phyloP scores from a whole-genome alignment of 2,113 vertebrate species.

The Plectropomus leopardus region DNA sequence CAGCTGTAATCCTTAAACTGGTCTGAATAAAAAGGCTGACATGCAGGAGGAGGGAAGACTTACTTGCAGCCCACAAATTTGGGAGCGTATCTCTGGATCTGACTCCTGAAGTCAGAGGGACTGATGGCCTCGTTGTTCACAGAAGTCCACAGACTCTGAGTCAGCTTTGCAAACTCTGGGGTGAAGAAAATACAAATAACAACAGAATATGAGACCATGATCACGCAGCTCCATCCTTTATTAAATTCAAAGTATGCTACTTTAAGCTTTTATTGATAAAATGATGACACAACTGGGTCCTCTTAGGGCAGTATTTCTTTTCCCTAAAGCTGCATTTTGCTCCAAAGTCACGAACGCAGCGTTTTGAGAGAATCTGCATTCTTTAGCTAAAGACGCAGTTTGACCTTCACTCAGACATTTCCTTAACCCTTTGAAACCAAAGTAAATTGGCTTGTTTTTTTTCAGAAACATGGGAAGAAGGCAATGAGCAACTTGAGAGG shows the following conservation, averaged over 20 bases:
- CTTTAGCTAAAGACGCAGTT: neutral
- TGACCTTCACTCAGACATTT: neutral
- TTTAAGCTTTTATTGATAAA: neutral
- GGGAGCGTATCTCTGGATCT: conserved; percentile 95
- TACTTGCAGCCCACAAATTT: conserved; percentile 97
- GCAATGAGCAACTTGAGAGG: too few species aligned
- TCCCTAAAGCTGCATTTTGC: neutral
- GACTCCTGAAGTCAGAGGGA: conserved; percentile 94
- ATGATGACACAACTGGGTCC: neutral
- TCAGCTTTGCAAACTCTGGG: conserved; percentile 94
- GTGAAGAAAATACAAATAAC: neutral
- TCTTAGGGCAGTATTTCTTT: neutral
- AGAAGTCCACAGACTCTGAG: conserved; percentile 93
- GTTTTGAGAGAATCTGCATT: neutral
- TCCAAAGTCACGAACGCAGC: too few species aligned
- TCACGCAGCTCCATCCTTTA: neutral
- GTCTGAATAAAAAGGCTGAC: neutral
- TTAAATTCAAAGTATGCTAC: too few species aligned
- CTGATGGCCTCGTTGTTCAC: conserved; percentile 91
- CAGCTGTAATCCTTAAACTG: neutral
- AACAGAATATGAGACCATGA: neutral
- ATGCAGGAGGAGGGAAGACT: conserved; percentile 54
- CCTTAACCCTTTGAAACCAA: too few species aligned
- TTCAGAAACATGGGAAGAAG: too few species aligned
- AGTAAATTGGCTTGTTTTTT: too few species aligned